Conservation (phyloP, 1,140 invertebrate genomes). For the Cyclargus thomasi region DNA sequence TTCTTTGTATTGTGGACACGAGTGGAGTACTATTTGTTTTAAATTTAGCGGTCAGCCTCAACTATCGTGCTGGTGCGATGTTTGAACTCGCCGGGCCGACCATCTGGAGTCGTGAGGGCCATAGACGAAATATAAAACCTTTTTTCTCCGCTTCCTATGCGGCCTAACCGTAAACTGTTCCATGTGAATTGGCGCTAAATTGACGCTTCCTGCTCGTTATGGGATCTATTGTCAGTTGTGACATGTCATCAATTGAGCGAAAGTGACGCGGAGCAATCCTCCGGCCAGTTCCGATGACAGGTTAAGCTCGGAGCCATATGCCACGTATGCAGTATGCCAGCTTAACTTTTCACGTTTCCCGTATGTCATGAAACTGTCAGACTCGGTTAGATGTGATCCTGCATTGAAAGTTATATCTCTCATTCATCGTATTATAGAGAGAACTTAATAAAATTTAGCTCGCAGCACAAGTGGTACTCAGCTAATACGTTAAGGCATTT, state of each 20-base stretch:
- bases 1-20: conserved; percentile 47
- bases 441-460: no score
- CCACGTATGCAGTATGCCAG: conserved; percentile 36
- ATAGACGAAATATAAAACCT: conserved; percentile 56
- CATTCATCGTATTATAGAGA: no score
- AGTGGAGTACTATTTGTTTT: conserved; percentile 66
- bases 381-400: no score
- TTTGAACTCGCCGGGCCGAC: conserved; percentile 64
- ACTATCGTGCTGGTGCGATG: conserved; percentile 72
- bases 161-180: conserved; percentile 56
- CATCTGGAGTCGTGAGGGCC: conserved; percentile 65
- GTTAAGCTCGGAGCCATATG: conserved; percentile 54
- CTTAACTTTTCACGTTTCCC: conserved; percentile 21
- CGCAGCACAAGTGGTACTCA: not conserved
- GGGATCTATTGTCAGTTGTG: conserved; percentile 57
- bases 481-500: not conserved
- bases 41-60: conserved; percentile 70
- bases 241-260: conserved; percentile 68
- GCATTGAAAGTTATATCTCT: no score
- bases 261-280: conserved; percentile 60
- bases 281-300: conserved; percentile 62
- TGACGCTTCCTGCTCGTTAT: conserved; percentile 70
- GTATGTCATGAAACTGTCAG: conserved; percentile 28
- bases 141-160: conserved; percentile 54
- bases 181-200: conserved; percentile 70